Evolutionary conservation across 1,140 invertebrate genomes (phyloP).

Genomic region (Temnothorax nylanderi): DNA sequence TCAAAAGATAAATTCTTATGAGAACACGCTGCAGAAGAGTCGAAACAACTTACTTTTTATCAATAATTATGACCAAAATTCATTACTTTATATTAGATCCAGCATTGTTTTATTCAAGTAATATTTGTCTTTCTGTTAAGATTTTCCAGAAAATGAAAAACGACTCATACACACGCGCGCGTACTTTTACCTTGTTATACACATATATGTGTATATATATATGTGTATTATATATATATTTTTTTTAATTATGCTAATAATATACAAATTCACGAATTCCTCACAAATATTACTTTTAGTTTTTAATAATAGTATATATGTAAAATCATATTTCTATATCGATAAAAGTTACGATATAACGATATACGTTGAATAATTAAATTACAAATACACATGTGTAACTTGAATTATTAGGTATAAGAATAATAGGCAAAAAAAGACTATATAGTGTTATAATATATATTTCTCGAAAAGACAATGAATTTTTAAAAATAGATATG

Average conservation of each 20-base stretch:
- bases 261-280: neutral
- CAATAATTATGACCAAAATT: neutral
- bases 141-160: slow-evolving; percentile 7
- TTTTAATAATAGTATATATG: neutral
- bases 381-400: neutral
- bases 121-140: slow-evolving; percentile 6
- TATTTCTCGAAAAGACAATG: neutral
- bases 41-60: neutral
- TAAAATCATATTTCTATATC: slow-evolving; percentile 15
- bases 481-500: neutral
- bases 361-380: neutral
- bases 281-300: neutral
- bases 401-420: neutral
- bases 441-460: neutral
- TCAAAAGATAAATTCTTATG: neutral
- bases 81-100: neutral
- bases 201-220: too few relatives aligned
- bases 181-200: neutral
- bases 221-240: neutral
- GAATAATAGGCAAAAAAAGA: neutral
- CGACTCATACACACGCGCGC: neutral
- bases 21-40: neutral
- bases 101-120: neutral
- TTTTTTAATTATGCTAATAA: neutral
- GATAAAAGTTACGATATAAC: neutral